Evolutionary conservation across 2,113 vertebrate genomes (phyloP).

Genomic region (Eubucco bourcierii): DNA sequence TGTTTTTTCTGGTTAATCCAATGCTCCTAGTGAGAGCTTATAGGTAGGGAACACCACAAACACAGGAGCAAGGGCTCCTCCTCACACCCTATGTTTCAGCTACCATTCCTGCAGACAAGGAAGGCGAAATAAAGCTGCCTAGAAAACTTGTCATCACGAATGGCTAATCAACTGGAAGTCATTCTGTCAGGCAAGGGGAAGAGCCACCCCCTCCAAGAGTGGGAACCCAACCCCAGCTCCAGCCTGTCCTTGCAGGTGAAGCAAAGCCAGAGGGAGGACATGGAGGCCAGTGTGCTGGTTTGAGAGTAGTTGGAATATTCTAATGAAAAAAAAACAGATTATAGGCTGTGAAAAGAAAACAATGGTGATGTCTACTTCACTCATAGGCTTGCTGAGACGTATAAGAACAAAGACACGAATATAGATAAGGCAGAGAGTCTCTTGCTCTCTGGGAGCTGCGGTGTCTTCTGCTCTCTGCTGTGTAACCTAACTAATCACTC

Average conservation of each 20-base stretch:
- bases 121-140: neutral
- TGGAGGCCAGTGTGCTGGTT: neutral
- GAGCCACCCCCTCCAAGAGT: neutral
- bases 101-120: conserved; percentile 30
- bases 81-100: neutral
- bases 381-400: no score
- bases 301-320: no score
- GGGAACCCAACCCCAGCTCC: neutral
- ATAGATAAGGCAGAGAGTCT: no score
- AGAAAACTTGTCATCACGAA: conserved; percentile 33
- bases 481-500: no score
- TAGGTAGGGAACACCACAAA: conserved; percentile 13
- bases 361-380: no score
- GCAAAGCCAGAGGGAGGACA: neutral
- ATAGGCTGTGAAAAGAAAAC: no score
- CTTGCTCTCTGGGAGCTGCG: no score
- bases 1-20: neutral
- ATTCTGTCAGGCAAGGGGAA: neutral
- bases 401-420: no score
- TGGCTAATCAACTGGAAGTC: conserved; percentile 17
- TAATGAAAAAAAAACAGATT: no score
- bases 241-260: accelerated
- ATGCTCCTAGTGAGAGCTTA: neutral
- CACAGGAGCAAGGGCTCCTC: neutral
- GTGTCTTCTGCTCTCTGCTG: no score